Base-by-base conservation (phyloP, 2,888 invertebrate genomes). In the Leptura quadrifasciata region DNA sequence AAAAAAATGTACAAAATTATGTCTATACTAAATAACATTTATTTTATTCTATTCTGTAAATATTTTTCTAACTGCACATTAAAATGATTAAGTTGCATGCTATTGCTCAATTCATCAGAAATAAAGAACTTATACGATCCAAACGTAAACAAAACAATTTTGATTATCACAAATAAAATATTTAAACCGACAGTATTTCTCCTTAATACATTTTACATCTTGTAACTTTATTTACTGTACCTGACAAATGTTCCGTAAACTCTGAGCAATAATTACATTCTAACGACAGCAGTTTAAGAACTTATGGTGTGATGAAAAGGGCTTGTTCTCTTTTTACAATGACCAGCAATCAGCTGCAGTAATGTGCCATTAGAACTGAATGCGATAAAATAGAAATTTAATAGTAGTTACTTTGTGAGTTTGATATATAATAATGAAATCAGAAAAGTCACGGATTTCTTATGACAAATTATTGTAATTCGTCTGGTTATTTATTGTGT, bases 321-420 rank as follows among this genome's bases (percentile, higher is more conserved):
- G 21, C 47, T 47, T 52, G 1, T 18, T 52, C 15, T 6, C 18
- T 65, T 52, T 65, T 47, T 47, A 65, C 52, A 17, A 65, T 52
- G 24, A 47, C 52, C 52, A 15, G 15, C 24, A 65, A 52, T 65
- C 65, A 24, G 12, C 17, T 21, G 2, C 52, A 57, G 21, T 65
- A 65, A 65, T 52, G 65, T 52, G 15, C 65, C 65, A 52, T 64
- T 65, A 65, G 24, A 52, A n/a, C 39, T 20, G 31, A 20, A 63
- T 39, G 63, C 17, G 6, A 63, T 63, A 47, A 65, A 65, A 65
- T 65, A 65, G 65, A 65, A 65, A 65, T 65, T 65, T 65, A 65
- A 65, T 65, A 52, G 52, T 63, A 27, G 24, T 54, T 31, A 68
- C 18, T 58, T 69, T 54, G n/a, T 20, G 39, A 35, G 21, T 35